Conservation (phyloP, 2,113 vertebrate genomes). For the Prochilodus magdalenae region DNA sequence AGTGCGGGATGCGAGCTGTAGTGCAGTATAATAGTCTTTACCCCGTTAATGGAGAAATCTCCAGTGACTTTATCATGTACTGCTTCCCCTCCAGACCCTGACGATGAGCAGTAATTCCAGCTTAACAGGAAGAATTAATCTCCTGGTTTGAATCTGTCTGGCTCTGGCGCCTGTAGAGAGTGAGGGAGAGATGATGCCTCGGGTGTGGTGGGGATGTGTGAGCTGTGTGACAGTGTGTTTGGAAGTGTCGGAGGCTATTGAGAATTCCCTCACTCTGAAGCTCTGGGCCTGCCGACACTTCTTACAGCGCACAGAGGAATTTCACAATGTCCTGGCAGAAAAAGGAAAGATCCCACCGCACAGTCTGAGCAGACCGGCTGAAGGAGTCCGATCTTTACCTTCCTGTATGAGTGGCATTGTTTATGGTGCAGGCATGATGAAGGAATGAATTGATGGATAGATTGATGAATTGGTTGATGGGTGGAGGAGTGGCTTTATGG, state of each 20-base stretch:
- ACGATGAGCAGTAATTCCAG: no score
- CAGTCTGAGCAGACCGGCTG: background rate
- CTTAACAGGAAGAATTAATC: background rate
- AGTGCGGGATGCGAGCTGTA: no score
- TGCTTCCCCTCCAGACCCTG: no score
- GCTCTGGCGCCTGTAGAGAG: background rate
- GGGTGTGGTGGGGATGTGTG: background rate
- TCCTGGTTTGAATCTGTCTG: background rate
- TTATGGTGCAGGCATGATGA: background rate
- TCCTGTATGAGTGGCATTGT: background rate
- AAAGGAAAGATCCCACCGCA: background rate
- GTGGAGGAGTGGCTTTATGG: no score
- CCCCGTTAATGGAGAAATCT: no score
- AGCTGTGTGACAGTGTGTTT: constrained; percentile 33
- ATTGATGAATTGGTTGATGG: no score
- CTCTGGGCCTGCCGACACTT: constrained; percentile 68
- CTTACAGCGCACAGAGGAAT: constrained; percentile 65
- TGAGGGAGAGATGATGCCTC: background rate
- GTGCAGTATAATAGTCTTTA: no score
- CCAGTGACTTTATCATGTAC: no score
- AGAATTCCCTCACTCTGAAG: constrained; percentile 43
- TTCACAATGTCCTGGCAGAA: constrained; percentile 49
- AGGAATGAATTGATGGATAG: no score
- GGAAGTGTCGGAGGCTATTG: constrained; percentile 34
- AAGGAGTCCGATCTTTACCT: background rate